Evolutionary conservation across 2,888 invertebrate genomes (phyloP).

Genomic region (Parnassius glacialis): DNA sequence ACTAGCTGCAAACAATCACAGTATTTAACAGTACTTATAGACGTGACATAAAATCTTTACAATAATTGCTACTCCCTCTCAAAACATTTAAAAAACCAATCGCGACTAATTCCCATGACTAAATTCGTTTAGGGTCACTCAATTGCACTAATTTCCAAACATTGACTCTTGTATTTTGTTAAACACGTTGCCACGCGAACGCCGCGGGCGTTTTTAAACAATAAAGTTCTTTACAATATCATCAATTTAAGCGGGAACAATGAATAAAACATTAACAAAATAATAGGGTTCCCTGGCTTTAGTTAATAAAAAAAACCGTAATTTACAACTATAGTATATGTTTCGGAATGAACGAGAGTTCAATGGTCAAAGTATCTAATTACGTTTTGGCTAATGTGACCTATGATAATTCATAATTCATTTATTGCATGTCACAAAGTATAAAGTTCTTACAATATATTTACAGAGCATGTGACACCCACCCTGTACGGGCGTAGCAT

Average conservation of each 20-base stretch:
- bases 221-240: conserved; percentile 56
- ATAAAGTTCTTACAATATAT: no score
- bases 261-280: conserved; percentile 65
- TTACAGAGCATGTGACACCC: no score
- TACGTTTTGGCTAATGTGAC: no score
- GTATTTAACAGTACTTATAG: not conserved
- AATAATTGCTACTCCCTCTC: conserved; percentile 1
- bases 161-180: conserved; percentile 56
- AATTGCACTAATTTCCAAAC: conserved; percentile 63
- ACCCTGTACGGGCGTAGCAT: no score
- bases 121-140: conserved; percentile 41
- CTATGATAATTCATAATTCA: no score
- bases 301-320: conserved; percentile 8
- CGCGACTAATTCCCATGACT: conserved; percentile 52
- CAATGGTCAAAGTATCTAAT: no score
- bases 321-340: no score
- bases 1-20: no score
- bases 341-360: no score
- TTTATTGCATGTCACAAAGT: no score
- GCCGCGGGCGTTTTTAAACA: conserved; percentile 59
- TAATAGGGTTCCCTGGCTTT: conserved; percentile 22
- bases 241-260: conserved; percentile 47
- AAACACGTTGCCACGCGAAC: conserved; percentile 64
- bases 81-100: conserved; percentile 10
- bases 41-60: not conserved